Conservation (phyloP, 30 jellyfish, hydroid and myxozoan species). For the Aurelia sp. region DNA sequence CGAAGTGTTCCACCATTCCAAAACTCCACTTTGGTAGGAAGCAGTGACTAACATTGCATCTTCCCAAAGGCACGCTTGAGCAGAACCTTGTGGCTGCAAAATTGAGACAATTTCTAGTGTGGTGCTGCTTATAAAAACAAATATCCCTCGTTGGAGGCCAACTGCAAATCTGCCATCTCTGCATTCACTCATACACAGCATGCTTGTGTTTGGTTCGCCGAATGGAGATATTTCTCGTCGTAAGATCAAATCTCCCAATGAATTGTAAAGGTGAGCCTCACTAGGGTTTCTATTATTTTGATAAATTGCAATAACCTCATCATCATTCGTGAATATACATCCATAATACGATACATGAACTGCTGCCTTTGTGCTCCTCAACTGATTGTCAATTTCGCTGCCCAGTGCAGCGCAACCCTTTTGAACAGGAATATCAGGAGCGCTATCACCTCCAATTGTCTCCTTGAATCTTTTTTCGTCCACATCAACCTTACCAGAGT, state of each 20-base stretch:
- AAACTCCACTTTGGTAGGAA: conserved; percentile 74
- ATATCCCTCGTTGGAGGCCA: conserved; percentile 87
- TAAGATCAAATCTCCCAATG: conserved; percentile 46
- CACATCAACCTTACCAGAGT: not conserved
- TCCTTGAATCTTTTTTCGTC: not conserved
- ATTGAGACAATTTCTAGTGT: conserved; percentile 48
- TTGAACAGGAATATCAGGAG: not conserved
- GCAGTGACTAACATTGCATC: conserved; percentile 66
- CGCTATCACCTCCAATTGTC: not conserved
- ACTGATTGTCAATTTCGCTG: not conserved
- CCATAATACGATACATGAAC: conserved; percentile 49
- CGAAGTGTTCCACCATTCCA: conserved; percentile 75
- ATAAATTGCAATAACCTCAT: conserved; percentile 48
- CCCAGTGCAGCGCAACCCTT: not conserved
- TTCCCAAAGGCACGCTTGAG: conserved; percentile 96
- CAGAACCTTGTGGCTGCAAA: conserved; percentile 93
- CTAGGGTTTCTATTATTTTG: conserved; percentile 23
- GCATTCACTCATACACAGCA: conserved; percentile 84
- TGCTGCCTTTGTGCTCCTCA: not conserved
- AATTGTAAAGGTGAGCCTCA: conserved; percentile 43
- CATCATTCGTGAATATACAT: conserved; percentile 41
- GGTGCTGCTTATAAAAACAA: conserved; percentile 53
- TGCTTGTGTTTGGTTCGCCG: conserved; percentile 69
- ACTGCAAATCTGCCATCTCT: conserved; percentile 67
- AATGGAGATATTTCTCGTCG: conserved; percentile 60